These are phyloP conservation scores for Stramonita haemastoma DNA, from an alignment of 2,888 invertebrate species.

Conservation along the genomic window DNA sequence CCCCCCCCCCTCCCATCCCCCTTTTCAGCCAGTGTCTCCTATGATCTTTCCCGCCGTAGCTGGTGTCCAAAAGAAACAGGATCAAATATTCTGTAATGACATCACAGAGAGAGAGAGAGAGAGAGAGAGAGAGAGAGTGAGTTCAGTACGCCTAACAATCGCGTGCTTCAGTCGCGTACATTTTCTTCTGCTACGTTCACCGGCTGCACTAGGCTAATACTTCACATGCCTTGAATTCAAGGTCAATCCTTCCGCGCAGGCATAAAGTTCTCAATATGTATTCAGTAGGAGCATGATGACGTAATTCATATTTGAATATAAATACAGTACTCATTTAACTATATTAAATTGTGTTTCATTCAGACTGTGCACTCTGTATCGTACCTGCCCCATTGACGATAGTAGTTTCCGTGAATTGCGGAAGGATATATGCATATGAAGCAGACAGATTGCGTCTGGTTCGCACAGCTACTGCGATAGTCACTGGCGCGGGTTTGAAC, in stretches of 20 bases:
- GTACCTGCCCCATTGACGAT: background rate
- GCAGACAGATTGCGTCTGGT: constrained; percentile 37
- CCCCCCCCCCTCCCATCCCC: no score
- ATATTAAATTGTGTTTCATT: background rate
- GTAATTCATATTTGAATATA: background rate
- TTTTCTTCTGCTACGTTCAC: constrained; percentile 12
- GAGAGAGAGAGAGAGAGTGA: constrained; percentile 7
- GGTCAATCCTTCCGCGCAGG: constrained; percentile 34
- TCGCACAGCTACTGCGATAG: constrained; percentile 13
- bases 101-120: constrained; percentile 17
- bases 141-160: background rate
- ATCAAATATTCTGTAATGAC: background rate
- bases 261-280: constrained; percentile 12
- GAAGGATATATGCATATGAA: constrained; percentile 38
- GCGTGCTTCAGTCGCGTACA: background rate
- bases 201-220: background rate
- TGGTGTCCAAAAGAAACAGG: background rate
- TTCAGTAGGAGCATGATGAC: no score
- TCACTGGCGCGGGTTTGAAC: constrained; percentile 39
- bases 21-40: no score
- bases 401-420: constrained; percentile 18
- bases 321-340: background rate
- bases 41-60: no score
- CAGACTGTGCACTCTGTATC: background rate
- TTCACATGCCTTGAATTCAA: constrained; percentile 31